phyloP scores from a whole-genome alignment of 2,113 vertebrate species.

The Nothocercus julius region DNA sequence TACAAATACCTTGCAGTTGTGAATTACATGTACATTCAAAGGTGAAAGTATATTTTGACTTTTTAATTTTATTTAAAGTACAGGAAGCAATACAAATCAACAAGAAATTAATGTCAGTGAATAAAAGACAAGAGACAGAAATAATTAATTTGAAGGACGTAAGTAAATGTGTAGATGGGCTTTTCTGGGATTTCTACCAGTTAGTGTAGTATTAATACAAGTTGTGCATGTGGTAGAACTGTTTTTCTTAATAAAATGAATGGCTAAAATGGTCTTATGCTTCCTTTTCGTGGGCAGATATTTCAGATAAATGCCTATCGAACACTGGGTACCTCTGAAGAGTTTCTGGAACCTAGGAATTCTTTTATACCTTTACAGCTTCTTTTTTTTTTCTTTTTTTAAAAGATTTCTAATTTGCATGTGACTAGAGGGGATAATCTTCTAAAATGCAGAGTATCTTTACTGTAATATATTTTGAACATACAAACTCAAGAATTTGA shows the following conservation, averaged over 20 bases:
- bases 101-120: constrained; percentile 81
- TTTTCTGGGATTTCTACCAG: neutral
- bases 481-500: neutral
- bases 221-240: neutral
- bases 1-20: neutral
- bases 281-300: neutral
- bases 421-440: neutral
- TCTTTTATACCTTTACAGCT: accelerated
- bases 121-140: constrained; percentile 83
- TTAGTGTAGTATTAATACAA: neutral
- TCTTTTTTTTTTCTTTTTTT: neutral
- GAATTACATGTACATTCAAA: neutral
- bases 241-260: neutral
- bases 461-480: neutral
- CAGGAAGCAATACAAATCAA: constrained; percentile 88
- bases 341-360: neutral
- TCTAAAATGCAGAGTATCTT: neutral
- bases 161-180: neutral
- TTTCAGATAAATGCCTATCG: neutral
- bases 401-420: neutral
- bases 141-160: constrained; percentile 87
- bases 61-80: constrained; percentile 75
- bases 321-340: neutral
- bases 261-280: neutral
- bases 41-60: neutral